A percentile compares a stretch with the other conserved stretches of the same genome.
phyloP scores from a whole-genome alignment of 2,113 vertebrate genomes.

The Ctenodactylus gundi region DNA sequence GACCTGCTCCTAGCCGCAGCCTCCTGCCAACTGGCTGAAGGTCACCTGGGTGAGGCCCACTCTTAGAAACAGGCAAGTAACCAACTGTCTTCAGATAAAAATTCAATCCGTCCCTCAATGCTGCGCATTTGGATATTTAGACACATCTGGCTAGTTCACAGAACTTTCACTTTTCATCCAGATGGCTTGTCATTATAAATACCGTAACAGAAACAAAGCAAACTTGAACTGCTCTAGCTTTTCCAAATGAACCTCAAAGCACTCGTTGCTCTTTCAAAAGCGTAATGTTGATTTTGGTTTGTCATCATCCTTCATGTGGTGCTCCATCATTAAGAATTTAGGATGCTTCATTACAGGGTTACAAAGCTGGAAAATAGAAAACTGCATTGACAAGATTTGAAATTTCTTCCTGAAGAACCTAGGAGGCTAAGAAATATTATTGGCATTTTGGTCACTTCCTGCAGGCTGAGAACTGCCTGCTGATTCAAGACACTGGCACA shows the following conservation, averaged over 20 bases:
- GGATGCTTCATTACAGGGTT: neutral
- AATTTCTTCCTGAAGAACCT: neutral
- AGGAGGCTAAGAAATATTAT: neutral
- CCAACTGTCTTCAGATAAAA: constrained; percentile 55
- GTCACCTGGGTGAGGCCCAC: neutral
- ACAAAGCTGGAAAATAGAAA: constrained; percentile 12
- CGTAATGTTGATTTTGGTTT: constrained; percentile 24
- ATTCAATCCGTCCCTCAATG: neutral
- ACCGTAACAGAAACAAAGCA: constrained; percentile 51
- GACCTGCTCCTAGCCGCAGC: neutral
- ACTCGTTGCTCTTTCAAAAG: constrained; percentile 41
- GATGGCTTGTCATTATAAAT: constrained; percentile 58
- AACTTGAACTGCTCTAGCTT: constrained; percentile 7
- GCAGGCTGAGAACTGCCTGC: neutral
- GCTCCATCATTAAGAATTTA: constrained; percentile 44
- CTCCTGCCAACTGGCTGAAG: neutral
- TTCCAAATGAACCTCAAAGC: constrained; percentile 48
- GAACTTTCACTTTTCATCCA: constrained; percentile 57
- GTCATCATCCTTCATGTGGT: neutral
- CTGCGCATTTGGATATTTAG: constrained; percentile 41
- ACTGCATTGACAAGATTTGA: neutral
- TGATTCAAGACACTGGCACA: neutral
- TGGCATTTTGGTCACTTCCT: neutral
- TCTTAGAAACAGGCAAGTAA: neutral
- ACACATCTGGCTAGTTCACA: constrained; percentile 63